Percentiles rank a stretch among this genome's conserved stretches.
phyloP scores from a whole-genome alignment of 2,888 invertebrate genomes.

The Cephus pygmeus region DNA sequence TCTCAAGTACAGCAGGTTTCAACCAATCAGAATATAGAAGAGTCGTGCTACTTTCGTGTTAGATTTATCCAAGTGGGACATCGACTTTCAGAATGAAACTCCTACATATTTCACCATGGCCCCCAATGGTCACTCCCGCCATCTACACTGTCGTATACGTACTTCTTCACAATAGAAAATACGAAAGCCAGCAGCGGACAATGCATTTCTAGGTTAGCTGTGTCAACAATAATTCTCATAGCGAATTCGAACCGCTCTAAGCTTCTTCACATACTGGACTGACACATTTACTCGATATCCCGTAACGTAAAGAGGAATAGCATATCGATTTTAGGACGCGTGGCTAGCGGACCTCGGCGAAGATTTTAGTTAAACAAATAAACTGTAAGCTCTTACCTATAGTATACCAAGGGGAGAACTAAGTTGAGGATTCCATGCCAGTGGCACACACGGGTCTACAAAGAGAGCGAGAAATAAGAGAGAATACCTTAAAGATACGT shows the following conservation, averaged over 20 bases:
- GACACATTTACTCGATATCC: neutral
- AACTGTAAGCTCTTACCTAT: slow-evolving; percentile 12
- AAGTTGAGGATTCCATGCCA: slow-evolving; percentile 28
- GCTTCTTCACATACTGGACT: neutral
- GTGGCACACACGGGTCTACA: slow-evolving; percentile 13
- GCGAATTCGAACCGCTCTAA: slow-evolving; percentile 3
- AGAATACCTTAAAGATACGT: neutral
- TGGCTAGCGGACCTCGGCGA: slow-evolving; percentile 43
- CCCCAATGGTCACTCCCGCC: neutral
- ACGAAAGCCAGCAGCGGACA: neutral
- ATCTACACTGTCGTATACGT: neutral
- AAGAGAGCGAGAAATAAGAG: neutral
- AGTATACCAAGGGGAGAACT: slow-evolving; percentile 20
- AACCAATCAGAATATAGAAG: neutral
- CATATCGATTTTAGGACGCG: slow-evolving; percentile 25
- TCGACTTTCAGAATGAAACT: neutral
- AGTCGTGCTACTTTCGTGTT: neutral
- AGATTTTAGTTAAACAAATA: slow-evolving; percentile 60
- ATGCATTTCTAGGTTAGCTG: neutral
- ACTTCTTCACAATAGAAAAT: neutral
- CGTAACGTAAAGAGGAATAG: neutral
- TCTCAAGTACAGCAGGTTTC: neutral
- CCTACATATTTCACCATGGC: neutral
- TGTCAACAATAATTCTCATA: neutral
- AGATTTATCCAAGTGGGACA: neutral